Evolutionary conservation across 1,140 invertebrate genomes (phyloP).

Genomic region (Drosophila mauritiana): DNA sequence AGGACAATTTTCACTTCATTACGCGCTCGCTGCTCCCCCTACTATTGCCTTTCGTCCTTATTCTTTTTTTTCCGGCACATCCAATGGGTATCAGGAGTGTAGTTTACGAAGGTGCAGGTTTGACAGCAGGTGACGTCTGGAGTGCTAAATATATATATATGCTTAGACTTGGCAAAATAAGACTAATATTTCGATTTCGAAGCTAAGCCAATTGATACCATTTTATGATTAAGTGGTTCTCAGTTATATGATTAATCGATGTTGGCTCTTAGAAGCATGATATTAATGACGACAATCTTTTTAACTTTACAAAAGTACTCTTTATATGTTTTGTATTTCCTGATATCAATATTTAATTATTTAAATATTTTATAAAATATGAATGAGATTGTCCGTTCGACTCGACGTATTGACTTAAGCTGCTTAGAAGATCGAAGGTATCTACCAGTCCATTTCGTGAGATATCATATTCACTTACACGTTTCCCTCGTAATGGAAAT

Average conservation of each 20-base stretch:
- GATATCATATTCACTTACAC: not conserved
- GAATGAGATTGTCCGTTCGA: too few relatives aligned
- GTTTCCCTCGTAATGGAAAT: slow-evolving; percentile 20
- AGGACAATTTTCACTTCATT: slow-evolving; percentile 85
- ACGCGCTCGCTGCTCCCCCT: slow-evolving; percentile 42
- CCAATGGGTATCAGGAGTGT: slow-evolving; percentile 39
- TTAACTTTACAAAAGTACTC: too few relatives aligned
- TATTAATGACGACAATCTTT: too few relatives aligned
- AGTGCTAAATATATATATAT: not conserved
- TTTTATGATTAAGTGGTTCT: too few relatives aligned
- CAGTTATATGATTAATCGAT: too few relatives aligned
- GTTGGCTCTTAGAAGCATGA: too few relatives aligned
- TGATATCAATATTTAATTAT: too few relatives aligned
- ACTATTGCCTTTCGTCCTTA: not conserved
- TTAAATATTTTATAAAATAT: too few relatives aligned
- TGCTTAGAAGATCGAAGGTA: slow-evolving; percentile 1
- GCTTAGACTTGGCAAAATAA: not conserved
- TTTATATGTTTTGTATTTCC: too few relatives aligned
- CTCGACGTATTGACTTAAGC: too few relatives aligned
- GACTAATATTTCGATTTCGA: too few relatives aligned
- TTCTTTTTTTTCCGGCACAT: slow-evolving; percentile 21
- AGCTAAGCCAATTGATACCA: too few relatives aligned
- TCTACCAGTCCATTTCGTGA: not conserved
- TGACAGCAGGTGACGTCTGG: not conserved
- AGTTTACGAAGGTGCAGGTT: not conserved